phyloP scores from a whole-genome alignment of 1,140 invertebrate species.

The Pentalonia nigronervosa region DNA sequence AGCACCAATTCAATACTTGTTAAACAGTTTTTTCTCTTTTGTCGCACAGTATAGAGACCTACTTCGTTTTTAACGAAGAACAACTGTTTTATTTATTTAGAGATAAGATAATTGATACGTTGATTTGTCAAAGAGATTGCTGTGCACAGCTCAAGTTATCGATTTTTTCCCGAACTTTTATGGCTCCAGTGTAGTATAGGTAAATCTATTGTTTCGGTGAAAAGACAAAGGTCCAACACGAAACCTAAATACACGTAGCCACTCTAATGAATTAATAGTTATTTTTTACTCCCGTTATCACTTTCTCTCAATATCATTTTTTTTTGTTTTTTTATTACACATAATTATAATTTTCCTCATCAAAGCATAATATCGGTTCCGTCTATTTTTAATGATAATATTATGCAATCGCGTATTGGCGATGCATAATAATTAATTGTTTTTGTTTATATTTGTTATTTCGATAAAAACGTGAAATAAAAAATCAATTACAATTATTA shows the following conservation, averaged over 20 bases:
- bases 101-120: background rate
- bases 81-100: constrained; percentile 10
- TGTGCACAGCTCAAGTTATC: background rate
- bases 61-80: background rate
- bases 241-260: background rate
- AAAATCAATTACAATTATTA: background rate
- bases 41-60: background rate
- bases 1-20: background rate
- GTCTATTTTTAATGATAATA: background rate
- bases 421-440: background rate
- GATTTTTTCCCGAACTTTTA: background rate
- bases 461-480: background rate
- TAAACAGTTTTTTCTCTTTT: background rate
- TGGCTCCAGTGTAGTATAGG: background rate
- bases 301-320: background rate
- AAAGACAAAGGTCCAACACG: background rate
- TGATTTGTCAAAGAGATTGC: background rate
- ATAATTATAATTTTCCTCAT: background rate
- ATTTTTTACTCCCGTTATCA: background rate
- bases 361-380: background rate
- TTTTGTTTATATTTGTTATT: background rate
- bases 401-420: background rate
- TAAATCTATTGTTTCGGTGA: background rate
- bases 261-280: background rate
- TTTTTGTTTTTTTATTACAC: background rate